phyloP scores from a whole-genome alignment of 2,797 vertebrate species.

The Parambassis ranga region DNA sequence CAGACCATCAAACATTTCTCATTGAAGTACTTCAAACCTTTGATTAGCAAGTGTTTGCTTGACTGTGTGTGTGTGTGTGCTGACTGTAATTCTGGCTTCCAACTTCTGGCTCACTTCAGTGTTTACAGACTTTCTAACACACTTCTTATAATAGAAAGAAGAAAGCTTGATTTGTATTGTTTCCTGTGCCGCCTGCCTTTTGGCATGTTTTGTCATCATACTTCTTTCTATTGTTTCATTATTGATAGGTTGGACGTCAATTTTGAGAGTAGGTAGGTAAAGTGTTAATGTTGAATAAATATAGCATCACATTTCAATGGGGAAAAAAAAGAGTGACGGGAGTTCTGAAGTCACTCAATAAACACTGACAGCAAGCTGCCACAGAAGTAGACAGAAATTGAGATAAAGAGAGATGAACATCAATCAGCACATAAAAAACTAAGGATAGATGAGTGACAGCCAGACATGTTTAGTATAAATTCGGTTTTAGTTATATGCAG shows the following conservation, averaged over 20 bases:
- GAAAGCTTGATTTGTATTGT: no score
- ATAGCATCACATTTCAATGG: no score
- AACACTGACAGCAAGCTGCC: conserved; percentile 8
- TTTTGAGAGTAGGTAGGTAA: no score
- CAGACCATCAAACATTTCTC: neutral
- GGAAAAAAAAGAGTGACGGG: neutral
- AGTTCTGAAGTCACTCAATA: conserved; percentile 2
- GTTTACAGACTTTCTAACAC: neutral
- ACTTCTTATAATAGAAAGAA: neutral
- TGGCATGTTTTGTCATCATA: no score
- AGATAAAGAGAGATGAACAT: conserved; percentile 1
- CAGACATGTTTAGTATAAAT: conserved; percentile 1
- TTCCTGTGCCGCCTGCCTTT: no score
- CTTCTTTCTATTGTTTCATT: neutral
- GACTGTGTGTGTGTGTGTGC: neutral
- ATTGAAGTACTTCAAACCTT: neutral
- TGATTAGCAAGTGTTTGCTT: neutral
- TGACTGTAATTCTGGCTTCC: neutral
- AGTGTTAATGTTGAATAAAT: no score
- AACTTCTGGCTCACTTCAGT: neutral
- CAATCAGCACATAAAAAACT: neutral
- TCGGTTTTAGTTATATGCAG: neutral
- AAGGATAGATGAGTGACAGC: neutral
- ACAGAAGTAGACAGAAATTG: conserved; percentile 3
- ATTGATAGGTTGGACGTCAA: no score